Conservation (phyloP, 1,140 invertebrate species). For the Drosophila guanche region DNA sequence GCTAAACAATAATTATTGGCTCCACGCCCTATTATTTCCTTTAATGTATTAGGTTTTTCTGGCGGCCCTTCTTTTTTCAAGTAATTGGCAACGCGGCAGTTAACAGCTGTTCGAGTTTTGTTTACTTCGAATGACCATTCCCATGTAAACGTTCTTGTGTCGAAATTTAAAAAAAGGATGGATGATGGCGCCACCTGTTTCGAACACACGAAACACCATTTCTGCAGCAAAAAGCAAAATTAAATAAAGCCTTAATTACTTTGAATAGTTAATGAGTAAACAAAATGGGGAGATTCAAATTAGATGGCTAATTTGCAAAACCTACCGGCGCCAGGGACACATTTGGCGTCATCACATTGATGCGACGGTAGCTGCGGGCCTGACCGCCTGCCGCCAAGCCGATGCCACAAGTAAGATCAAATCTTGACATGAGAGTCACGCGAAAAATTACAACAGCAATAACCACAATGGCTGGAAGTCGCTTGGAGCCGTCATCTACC, state of each 20-base stretch:
- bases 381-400: constrained; percentile 15
- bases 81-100: too few relatives aligned
- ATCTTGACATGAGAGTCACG: constrained; percentile 70
- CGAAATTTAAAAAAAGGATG: background rate
- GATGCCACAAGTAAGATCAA: constrained; percentile 57
- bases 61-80: background rate
- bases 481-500: constrained; percentile 24
- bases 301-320: too few relatives aligned
- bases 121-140: background rate
- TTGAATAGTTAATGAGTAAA: too few relatives aligned
- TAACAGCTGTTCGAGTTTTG: background rate
- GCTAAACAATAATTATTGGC: too few relatives aligned
- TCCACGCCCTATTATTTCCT: background rate
- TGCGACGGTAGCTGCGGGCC: constrained; percentile 11
- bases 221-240: too few relatives aligned
- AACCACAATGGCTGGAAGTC: constrained; percentile 21
- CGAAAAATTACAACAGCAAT: constrained; percentile 58
- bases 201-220: too few relatives aligned
- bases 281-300: too few relatives aligned
- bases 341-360: constrained; percentile 46
- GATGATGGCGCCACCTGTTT: background rate
- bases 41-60: background rate
- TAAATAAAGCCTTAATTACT: too few relatives aligned
- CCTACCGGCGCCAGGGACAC: constrained; percentile 1
- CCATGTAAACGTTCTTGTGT: background rate